phyloP scores from a whole-genome alignment of 2,888 invertebrate genomes.

The Andrena minutula region DNA sequence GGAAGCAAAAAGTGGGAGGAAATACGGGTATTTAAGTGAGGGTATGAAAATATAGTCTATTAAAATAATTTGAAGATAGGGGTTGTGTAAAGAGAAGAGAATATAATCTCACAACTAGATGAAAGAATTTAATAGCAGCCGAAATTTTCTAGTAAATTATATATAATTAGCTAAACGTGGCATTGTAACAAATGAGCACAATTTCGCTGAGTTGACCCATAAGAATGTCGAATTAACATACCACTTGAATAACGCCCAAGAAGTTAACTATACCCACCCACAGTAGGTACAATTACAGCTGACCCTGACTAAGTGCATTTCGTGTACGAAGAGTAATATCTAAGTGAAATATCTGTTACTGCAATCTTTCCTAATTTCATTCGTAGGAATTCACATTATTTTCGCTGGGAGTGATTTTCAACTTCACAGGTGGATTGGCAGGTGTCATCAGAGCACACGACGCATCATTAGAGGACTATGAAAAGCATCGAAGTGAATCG shows the following conservation, averaged over 20 bases:
- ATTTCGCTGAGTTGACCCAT: not conserved
- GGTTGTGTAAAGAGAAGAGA: too few species aligned
- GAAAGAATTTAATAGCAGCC: too few species aligned
- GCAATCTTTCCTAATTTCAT: not conserved
- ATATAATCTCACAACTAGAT: too few species aligned
- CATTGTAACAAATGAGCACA: not conserved
- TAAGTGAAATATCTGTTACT: not conserved
- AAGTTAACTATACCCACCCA: slow-evolving; percentile 2
- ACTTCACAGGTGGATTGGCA: slow-evolving; percentile 66
- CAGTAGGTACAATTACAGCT: not conserved
- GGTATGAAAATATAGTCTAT: too few species aligned
- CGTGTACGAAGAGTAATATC: not conserved
- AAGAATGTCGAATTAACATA: slow-evolving; percentile 12
- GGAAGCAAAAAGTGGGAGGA: too few species aligned
- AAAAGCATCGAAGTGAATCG: slow-evolving; percentile 59
- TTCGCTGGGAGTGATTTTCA: slow-evolving; percentile 65
- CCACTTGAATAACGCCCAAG: not conserved
- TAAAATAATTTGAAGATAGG: too few species aligned
- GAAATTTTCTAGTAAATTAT: too few species aligned
- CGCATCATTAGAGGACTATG: slow-evolving; percentile 43
- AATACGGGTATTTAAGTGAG: too few species aligned
- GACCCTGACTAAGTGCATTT: not conserved
- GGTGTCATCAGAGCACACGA: slow-evolving; percentile 62
- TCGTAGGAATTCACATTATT: slow-evolving; percentile 68
- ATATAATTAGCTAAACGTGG: too few species aligned